phyloP scores from a whole-genome alignment of 2,797 vertebrate genomes.

The Potorous gilbertii region DNA sequence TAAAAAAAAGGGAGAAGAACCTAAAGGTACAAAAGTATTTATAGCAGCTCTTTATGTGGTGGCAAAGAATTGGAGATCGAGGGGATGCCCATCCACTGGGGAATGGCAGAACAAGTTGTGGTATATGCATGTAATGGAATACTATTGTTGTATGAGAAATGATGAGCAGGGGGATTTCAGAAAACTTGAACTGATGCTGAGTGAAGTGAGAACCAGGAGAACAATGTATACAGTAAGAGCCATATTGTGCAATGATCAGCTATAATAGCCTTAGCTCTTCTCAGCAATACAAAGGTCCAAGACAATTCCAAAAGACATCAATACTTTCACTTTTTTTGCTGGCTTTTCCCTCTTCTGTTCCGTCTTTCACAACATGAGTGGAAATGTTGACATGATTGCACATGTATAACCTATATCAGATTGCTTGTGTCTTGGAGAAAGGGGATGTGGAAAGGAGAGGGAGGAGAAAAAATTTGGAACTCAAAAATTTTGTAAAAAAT shows the following conservation, averaged over 20 bases:
- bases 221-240: no score
- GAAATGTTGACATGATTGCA: neutral
- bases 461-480: neutral
- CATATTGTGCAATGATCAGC: no score
- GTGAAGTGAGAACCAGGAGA: neutral
- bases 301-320: neutral
- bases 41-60: neutral
- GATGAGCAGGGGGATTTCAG: neutral
- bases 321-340: neutral
- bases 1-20: neutral
- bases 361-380: neutral
- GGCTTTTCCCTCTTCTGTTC: neutral
- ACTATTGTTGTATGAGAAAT: neutral
- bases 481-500: neutral
- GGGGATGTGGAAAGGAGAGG: neutral
- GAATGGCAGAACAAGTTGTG: neutral
- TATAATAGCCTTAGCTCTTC: no score
- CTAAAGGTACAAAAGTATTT: neutral
- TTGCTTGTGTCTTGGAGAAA: neutral
- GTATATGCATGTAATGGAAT: neutral
- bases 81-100: neutral
- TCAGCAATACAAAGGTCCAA: neutral
- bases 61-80: no score
- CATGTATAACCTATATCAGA: neutral
- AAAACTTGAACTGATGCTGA: neutral